Conservation (phyloP, 2,888 invertebrate species). For the Timandra comae region DNA sequence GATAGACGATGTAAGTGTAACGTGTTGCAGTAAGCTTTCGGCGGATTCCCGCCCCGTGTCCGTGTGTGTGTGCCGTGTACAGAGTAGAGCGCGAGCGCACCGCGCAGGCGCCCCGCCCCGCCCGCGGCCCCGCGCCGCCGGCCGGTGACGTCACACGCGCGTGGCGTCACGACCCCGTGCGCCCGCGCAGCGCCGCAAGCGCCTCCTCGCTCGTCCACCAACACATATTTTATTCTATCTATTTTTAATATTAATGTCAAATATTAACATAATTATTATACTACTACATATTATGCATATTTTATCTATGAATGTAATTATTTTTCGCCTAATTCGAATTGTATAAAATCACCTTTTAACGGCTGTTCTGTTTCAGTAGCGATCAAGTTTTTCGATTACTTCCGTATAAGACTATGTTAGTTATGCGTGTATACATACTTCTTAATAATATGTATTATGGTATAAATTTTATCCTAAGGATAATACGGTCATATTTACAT, state of each 20-base stretch:
- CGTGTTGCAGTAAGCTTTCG: slow-evolving; percentile 37
- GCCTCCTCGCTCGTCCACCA: slow-evolving; percentile 69
- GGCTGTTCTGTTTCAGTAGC: slow-evolving; percentile 70
- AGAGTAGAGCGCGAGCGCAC: slow-evolving; percentile 25
- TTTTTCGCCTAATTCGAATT: slow-evolving; percentile 75
- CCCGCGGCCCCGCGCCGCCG: slow-evolving; percentile 9
- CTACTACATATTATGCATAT: slow-evolving; percentile 69
- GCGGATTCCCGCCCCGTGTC: slow-evolving; percentile 25
- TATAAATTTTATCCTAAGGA: slow-evolving; percentile 76
- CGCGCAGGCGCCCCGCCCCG: slow-evolving; percentile 18
- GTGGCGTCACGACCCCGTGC: slow-evolving; percentile 40
- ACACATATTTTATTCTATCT: slow-evolving; percentile 75
- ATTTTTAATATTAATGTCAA: slow-evolving; percentile 77
- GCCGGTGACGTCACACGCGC: slow-evolving; percentile 50
- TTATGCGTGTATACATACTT: slow-evolving; percentile 74
- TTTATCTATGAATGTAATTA: slow-evolving; percentile 75
- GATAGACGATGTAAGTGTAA: slow-evolving; percentile 27
- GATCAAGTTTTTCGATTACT: slow-evolving; percentile 67
- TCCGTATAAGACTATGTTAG: slow-evolving; percentile 74
- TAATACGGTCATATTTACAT: slow-evolving; percentile 69
- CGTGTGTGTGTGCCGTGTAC: slow-evolving; percentile 8
- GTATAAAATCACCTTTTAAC: slow-evolving; percentile 74
- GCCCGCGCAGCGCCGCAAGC: slow-evolving; percentile 40
- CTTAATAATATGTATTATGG: slow-evolving; percentile 73
- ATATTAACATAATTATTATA: slow-evolving; percentile 75